Conservation (phyloP, 2,888 invertebrate genomes). For the Nasonovia ribisnigri region DNA sequence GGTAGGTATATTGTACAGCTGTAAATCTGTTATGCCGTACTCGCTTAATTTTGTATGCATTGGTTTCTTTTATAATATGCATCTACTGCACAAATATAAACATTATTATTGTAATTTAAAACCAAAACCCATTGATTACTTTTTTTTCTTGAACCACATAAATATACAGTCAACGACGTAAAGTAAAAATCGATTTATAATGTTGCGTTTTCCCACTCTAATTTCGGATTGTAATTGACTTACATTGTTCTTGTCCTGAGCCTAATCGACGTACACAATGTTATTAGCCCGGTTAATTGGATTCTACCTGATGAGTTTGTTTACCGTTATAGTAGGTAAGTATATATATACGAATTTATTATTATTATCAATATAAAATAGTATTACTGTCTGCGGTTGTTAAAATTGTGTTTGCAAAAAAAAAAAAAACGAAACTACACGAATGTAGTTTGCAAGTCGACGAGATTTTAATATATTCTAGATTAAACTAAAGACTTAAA, state of each 20-base stretch:
- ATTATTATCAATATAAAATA: conserved; percentile 33
- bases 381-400: conserved; percentile 40
- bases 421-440: neutral
- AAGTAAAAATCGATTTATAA: conserved; percentile 52
- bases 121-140: conserved; percentile 39
- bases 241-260: conserved; percentile 44
- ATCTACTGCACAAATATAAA: neutral
- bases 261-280: conserved; percentile 56
- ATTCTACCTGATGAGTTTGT: conserved; percentile 48
- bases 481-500: neutral
- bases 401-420: conserved; percentile 31
- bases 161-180: conserved; percentile 20
- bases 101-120: conserved; percentile 46
- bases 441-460: conserved; percentile 31
- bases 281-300: conserved; percentile 59
- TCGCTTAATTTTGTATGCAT: conserved; percentile 12
- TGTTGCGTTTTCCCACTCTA: conserved; percentile 37
- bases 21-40: neutral
- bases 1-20: neutral
- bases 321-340: conserved; percentile 39
- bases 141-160: conserved; percentile 25
- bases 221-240: conserved; percentile 39
- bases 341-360: too few relatives aligned
- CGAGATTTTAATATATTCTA: neutral
- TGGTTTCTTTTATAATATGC: neutral